Evolutionary conservation across 2,797 vertebrate genomes (phyloP).

Genomic region (Propithecus perrieri): DNA sequence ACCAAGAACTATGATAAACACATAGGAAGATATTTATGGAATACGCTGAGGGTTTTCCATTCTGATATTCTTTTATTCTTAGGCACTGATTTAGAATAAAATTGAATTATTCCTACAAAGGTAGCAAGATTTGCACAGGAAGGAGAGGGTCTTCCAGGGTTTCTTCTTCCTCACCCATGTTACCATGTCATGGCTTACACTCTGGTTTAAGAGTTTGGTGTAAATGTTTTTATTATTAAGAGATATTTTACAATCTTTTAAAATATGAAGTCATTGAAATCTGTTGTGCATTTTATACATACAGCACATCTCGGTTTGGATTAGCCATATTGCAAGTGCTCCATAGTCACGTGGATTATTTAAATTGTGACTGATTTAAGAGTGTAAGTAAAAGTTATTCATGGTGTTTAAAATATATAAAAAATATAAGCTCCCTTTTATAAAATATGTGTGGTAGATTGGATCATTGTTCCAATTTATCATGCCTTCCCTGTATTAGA

Average conservation of each 20-base stretch:
- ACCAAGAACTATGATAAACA: background rate
- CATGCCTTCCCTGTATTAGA: background rate
- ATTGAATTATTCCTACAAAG: background rate
- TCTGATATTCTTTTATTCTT: background rate
- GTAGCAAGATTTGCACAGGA: background rate
- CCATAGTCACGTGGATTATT: background rate
- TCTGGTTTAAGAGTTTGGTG: background rate
- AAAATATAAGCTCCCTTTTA: background rate
- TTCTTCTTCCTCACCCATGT: background rate
- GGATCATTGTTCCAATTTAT: background rate
- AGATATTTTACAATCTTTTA: background rate
- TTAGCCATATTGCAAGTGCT: background rate
- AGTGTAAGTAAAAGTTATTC: constrained; percentile 17
- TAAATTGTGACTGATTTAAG: background rate
- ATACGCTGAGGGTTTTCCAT: background rate
- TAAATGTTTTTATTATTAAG: background rate
- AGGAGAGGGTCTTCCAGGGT: background rate
- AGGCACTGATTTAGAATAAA: background rate
- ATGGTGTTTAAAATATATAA: background rate
- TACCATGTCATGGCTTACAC: background rate
- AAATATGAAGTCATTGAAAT: background rate
- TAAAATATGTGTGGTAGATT: background rate
- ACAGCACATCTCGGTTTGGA: background rate
- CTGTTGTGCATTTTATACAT: background rate
- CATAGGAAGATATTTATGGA: background rate